Evolutionary conservation across 2,888 invertebrate species (phyloP).

Genomic region (Ashinkailepas kermadecensis): DNA sequence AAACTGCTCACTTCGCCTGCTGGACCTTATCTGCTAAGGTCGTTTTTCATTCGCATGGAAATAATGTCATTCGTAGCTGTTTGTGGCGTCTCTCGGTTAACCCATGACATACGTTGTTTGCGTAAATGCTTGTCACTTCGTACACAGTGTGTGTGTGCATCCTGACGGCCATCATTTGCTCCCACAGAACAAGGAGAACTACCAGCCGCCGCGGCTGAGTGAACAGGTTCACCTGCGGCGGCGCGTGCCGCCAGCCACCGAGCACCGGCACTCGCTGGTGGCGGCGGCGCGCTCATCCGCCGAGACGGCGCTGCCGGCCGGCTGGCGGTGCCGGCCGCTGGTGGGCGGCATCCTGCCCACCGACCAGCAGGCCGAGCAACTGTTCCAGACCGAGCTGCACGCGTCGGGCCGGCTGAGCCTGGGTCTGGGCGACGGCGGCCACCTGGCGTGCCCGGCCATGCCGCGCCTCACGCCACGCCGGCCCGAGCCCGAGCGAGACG

Average conservation of each 20-base stretch:
- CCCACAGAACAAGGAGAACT: constrained; percentile 22
- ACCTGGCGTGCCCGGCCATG: constrained; percentile 10
- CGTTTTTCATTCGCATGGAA: too few relatives aligned
- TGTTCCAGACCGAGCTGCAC: constrained; percentile 23
- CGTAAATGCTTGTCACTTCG: too few relatives aligned
- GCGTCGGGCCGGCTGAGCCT: not conserved
- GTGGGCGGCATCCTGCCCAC: constrained; percentile 25
- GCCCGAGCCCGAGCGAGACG: not conserved
- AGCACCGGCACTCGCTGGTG: not conserved
- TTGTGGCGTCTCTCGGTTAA: too few relatives aligned
- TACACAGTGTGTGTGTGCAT: too few relatives aligned
- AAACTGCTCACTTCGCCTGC: too few relatives aligned
- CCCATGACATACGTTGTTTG: too few relatives aligned
- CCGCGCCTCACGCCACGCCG: constrained; percentile 16
- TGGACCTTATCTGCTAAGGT: too few relatives aligned
- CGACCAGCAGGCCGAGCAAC: constrained; percentile 28
- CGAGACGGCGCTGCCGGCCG: not conserved
- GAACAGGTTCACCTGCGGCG: not conserved
- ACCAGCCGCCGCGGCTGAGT: not conserved
- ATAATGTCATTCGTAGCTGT: too few relatives aligned
- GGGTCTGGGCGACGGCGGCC: constrained; percentile 7
- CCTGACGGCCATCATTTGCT: too few relatives aligned
- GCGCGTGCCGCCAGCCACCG: not conserved
- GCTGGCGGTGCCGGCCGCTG: not conserved
- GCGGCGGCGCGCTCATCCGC: too few relatives aligned